Percentiles rank a stretch among this genome's conserved stretches.
Conservation (phyloP, 92 coral and sea anemone genomes). For the Porites cylindrica region DNA sequence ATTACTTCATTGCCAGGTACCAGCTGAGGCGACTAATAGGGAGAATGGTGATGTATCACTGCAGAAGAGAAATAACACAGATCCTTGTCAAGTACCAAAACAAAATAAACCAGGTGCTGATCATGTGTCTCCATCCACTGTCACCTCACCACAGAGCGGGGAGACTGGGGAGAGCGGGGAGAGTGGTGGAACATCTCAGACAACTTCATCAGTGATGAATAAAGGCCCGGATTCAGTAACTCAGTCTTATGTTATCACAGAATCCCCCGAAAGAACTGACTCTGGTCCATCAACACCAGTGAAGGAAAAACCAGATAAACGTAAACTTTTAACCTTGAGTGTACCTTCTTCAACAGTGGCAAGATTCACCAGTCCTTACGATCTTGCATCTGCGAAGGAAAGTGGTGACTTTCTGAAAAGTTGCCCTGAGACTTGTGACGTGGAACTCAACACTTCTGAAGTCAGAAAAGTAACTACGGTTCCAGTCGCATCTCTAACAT, state of each 20-base stretch:
- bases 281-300: neutral
- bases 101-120: neutral
- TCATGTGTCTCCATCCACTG: neutral
- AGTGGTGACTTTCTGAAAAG: neutral
- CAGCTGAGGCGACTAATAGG: neutral
- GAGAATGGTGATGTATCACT: neutral
- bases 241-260: neutral
- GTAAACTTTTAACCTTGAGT: slow-evolving; percentile 26
- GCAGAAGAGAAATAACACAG: neutral
- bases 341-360: slow-evolving; percentile 5
- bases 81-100: neutral
- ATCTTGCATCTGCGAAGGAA: slow-evolving; percentile 20
- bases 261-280: neutral
- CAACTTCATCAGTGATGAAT: neutral
- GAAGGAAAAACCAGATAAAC: neutral
- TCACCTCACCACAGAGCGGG: neutral
- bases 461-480: slow-evolving; percentile 10
- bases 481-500: slow-evolving; percentile 33
- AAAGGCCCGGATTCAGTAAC: neutral
- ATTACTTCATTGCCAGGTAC: neutral
- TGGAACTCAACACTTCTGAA: neutral
- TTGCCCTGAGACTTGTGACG: slow-evolving; percentile 3
- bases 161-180: neutral
- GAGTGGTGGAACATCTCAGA: neutral
- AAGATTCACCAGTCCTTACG: slow-evolving; percentile 31